phyloP scores from a whole-genome alignment of 92 coral and sea anemone genomes.

The Phymanthus crucifer region DNA sequence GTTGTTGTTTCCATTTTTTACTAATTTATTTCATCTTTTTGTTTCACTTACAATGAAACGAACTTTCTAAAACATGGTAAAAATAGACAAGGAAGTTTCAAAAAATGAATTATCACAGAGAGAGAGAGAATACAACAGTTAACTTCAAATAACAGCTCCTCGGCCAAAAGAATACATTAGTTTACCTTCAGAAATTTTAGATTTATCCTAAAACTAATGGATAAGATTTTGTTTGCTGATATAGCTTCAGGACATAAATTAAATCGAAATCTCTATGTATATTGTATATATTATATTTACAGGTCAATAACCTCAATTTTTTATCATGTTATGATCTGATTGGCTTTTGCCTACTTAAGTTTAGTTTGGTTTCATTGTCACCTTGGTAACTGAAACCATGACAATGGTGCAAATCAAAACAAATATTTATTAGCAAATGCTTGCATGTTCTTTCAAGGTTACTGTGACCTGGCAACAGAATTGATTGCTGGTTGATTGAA shows the following conservation, averaged over 20 bases:
- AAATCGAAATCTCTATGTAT: slow-evolving; percentile 28
- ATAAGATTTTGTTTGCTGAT: not conserved
- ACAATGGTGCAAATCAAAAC: not conserved
- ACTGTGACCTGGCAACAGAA: not conserved
- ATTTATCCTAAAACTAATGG: not conserved
- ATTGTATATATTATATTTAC: slow-evolving; percentile 28
- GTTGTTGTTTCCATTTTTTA: no score
- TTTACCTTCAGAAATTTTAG: not conserved
- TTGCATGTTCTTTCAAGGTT: not conserved
- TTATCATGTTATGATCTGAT: slow-evolving; percentile 15
- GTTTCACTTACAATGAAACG: no score
- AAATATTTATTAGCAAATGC: not conserved
- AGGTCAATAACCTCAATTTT: slow-evolving; percentile 15
- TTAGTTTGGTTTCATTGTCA: not conserved
- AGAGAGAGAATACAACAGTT: no score
- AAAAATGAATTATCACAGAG: no score
- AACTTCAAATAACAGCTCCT: not conserved
- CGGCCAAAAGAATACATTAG: not conserved
- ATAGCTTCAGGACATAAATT: slow-evolving; percentile 20
- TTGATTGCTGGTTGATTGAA: not conserved
- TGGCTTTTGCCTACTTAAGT: no score
- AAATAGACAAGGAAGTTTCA: no score
- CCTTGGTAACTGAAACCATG: not conserved
- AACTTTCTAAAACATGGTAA: no score
- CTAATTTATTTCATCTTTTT: no score